Conservation (phyloP, 2,888 invertebrate species). For the Apamea monoglypha region DNA sequence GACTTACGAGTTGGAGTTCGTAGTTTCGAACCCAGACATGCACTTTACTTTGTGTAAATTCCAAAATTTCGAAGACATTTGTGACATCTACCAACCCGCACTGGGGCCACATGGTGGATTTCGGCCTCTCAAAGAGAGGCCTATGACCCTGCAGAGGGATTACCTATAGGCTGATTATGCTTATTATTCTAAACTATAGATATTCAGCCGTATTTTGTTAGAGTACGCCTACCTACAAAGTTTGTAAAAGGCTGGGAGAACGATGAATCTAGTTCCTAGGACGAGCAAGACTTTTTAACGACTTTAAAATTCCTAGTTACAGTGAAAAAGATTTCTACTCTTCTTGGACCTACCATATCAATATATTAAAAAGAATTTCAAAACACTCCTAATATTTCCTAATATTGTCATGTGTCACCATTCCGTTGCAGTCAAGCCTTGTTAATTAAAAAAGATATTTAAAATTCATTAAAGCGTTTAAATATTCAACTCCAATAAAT, state of each 20-base stretch:
- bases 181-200: neutral
- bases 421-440: neutral
- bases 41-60: too few species aligned
- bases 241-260: neutral
- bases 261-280: neutral
- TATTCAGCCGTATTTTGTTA: neutral
- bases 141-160: too few species aligned
- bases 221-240: neutral
- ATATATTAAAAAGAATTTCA: neutral
- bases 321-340: neutral
- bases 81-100: too few species aligned
- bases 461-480: slow-evolving; percentile 55
- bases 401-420: neutral
- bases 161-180: too few species aligned
- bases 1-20: too few species aligned
- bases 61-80: too few species aligned
- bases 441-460: slow-evolving; percentile 46
- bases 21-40: too few species aligned
- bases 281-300: neutral
- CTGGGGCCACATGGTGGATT: too few species aligned
- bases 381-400: too few species aligned
- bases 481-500: slow-evolving; percentile 66
- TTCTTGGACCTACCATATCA: neutral
- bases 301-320: neutral
- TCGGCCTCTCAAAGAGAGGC: too few species aligned